Conservation (phyloP, 37 sponge, comb jelly and placozoan species). For the Aplysina aerophoba region DNA sequence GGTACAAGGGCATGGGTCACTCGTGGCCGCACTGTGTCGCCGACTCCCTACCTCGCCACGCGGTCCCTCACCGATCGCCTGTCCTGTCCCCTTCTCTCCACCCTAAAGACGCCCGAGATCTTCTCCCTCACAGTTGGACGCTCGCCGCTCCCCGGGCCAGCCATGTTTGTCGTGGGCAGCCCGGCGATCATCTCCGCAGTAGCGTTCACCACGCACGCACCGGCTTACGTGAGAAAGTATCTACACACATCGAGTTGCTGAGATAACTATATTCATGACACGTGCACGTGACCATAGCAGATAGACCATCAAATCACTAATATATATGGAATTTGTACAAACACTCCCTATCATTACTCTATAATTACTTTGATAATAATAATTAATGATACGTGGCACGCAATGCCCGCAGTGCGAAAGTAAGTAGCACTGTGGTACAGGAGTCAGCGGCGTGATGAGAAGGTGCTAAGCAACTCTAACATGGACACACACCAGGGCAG, state of each 20-base stretch:
- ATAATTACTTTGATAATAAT: no score
- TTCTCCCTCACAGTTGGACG: background rate
- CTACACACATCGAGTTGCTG: background rate
- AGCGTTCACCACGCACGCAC: background rate
- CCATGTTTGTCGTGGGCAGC: background rate
- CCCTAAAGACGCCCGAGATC: background rate
- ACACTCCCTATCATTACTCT: no score
- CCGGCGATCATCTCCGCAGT: background rate
- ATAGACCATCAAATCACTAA: no score
- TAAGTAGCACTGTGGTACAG: no score
- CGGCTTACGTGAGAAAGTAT: background rate
- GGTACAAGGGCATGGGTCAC: background rate
- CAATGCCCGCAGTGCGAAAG: no score
- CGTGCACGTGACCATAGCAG: background rate
- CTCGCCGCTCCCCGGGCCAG: background rate
- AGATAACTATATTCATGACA: background rate
- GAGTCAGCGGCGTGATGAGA: no score
- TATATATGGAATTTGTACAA: no score
- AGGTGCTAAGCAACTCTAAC: no score
- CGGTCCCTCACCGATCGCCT: background rate
- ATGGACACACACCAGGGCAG: no score
- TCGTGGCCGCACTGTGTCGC: background rate
- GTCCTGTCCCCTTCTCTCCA: background rate
- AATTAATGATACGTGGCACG: no score
- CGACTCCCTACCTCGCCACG: background rate